Conservation (phyloP, 2,797 vertebrate species). For the Pseudotriccus pelzelni region DNA sequence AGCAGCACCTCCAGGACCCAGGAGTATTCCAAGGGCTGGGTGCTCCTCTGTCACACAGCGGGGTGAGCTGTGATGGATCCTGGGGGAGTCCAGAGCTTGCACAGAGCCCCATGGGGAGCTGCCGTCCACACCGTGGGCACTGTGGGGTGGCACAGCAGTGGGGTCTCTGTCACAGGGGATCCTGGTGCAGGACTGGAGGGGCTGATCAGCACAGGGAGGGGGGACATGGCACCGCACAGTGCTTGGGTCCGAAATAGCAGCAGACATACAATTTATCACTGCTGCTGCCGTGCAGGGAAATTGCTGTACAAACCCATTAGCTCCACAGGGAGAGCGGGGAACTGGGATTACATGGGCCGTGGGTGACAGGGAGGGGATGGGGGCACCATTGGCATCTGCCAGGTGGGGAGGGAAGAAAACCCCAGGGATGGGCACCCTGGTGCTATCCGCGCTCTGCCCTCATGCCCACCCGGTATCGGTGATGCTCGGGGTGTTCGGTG, state of each 20-base stretch:
- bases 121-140: too few relatives aligned
- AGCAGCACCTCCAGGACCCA: background rate
- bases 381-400: rapidly evolving
- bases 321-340: constrained; percentile 28
- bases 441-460: background rate
- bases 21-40: background rate
- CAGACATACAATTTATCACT: constrained; percentile 30
- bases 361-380: background rate
- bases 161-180: rapidly evolving
- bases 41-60: background rate
- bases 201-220: background rate
- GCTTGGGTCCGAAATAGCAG: constrained; percentile 32
- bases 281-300: constrained; percentile 28
- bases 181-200: background rate
- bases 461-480: rapidly evolving
- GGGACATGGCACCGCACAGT: background rate
- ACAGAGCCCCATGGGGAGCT: background rate
- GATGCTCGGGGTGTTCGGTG: background rate
- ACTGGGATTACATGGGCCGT: background rate
- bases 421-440: rapidly evolving
- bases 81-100: background rate
- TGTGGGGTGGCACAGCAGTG: rapidly evolving
- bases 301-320: constrained; percentile 63
- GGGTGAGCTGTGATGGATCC: background rate
- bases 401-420: background rate